Conservation (phyloP, 1,140 invertebrate species). For the Gonatopus flavifemur region DNA sequence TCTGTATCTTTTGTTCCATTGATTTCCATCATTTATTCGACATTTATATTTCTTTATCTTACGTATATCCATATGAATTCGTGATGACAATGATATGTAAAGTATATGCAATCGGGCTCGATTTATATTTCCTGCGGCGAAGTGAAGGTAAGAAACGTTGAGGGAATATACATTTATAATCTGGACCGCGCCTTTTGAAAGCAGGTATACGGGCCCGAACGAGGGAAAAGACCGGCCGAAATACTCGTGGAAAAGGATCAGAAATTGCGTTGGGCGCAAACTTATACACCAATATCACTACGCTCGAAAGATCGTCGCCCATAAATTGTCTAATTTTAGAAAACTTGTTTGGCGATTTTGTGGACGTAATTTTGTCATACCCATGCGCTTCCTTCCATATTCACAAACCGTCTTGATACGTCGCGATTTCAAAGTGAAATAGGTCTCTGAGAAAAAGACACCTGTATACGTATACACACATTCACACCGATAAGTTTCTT, state of each 20-base stretch:
- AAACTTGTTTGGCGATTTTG: slow-evolving; percentile 28
- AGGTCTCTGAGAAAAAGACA: too few species aligned
- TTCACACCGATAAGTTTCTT: too few species aligned
- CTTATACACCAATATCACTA: too few species aligned
- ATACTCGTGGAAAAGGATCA: slow-evolving; percentile 18
- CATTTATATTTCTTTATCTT: too few species aligned
- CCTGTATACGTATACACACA: slow-evolving; percentile 16
- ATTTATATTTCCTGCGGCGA: too few species aligned
- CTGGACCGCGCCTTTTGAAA: neutral
- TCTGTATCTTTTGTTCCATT: too few species aligned
- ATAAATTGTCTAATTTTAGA: slow-evolving; percentile 44
- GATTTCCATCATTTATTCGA: too few species aligned
- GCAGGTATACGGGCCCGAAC: slow-evolving; percentile 1
- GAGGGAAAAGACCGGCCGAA: slow-evolving; percentile 4
- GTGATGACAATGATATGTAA: too few species aligned
- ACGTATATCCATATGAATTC: too few species aligned
- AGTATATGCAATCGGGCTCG: too few species aligned
- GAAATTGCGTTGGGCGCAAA: too few species aligned
- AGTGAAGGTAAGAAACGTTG: slow-evolving; percentile 1
- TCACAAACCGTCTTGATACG: neutral
- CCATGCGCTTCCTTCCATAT: neutral
- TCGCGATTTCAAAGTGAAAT: too few species aligned
- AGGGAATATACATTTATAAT: slow-evolving; percentile 9
- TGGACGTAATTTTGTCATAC: slow-evolving; percentile 26
- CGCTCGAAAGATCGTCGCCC: slow-evolving; percentile 27